Conservation (phyloP, 2,797 vertebrate genomes). For the Sphenodon punctatus region DNA sequence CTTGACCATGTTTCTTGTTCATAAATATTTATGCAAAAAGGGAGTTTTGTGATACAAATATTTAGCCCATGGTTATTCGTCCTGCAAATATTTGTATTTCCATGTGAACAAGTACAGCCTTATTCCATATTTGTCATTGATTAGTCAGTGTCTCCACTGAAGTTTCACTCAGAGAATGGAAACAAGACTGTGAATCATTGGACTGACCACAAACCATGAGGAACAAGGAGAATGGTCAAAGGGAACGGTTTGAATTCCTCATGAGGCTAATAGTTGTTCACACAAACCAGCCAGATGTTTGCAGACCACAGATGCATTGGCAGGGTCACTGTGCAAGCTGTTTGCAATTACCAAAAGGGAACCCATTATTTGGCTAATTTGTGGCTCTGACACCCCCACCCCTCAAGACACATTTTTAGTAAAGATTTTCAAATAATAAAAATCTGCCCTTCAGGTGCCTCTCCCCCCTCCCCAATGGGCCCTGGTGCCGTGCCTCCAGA, state of each 20-base stretch:
- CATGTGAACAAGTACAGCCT: rapidly evolving
- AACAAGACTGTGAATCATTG: not conserved
- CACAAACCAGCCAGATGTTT: not conserved
- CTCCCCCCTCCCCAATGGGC: too few relatives aligned
- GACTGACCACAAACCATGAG: not conserved
- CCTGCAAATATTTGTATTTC: not conserved
- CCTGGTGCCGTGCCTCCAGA: too few relatives aligned
- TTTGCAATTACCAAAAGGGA: not conserved
- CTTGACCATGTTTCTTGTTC: not conserved
- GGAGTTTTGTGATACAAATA: not conserved
- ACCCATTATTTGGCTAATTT: not conserved
- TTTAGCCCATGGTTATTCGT: not conserved
- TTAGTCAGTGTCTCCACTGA: too few relatives aligned
- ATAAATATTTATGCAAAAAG: not conserved
- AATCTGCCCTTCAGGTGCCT: too few relatives aligned
- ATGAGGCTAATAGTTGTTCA: not conserved
- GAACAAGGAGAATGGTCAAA: not conserved
- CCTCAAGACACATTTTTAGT: not conserved
- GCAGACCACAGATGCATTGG: not conserved
- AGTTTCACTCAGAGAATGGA: not conserved
- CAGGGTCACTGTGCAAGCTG: not conserved
- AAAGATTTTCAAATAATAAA: not conserved
- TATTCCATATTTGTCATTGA: not conserved
- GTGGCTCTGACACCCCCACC: not conserved
- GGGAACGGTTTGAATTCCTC: not conserved